Base-by-base conservation (phyloP, 1,140 invertebrate genomes). In the Hycleus phaleratus region DNA sequence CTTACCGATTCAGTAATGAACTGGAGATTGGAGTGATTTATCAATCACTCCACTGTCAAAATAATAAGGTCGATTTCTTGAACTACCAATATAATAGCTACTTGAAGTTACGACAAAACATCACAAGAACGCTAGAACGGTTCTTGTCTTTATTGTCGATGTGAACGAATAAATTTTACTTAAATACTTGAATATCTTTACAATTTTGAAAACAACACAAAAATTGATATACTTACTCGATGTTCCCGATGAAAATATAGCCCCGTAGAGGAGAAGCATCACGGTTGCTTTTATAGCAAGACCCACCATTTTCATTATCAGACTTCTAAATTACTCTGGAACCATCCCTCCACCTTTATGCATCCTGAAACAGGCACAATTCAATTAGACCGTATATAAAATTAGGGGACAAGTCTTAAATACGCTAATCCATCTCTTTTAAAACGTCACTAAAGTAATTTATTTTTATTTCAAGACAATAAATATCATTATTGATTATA, bases 281-380 rank as follows among this genome's bases (percentile, higher is more conserved):
- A 32, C 46, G 54, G 54, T 26, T 32, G 54, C 46, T 46, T 48
- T 56, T 56, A 43, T 49, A 47, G 46, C 46, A 48, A 56, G 38
- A 48, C 46, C n/a, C 46, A 48, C 54, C 54, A 56, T 56, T 56
- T 56, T 56, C 54, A 48, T 56, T 47, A 47, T 56, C 46, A 49
- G 43, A 11, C 46, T 56, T 46, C 10, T 56, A 25, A 47, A 48
- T 56, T 56, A 56, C 48, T 56, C 54, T 49, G 54, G 38, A 47
- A 56, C 54, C 54, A 56, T 56, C 54, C 54, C 54, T 46, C 54
- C 54, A 56, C 54, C 54, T 46, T 56, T 48, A 48, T 49, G 46
- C 54, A 56, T 56, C 54, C 54, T 56, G 46, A 43, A 56, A 56
- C 54, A 56, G 49, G 24, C 18, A 48, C 48, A 39, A 56, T 53